Conservation (phyloP, 2,888 invertebrate genomes). For the Eumacrocentrus americanus region DNA sequence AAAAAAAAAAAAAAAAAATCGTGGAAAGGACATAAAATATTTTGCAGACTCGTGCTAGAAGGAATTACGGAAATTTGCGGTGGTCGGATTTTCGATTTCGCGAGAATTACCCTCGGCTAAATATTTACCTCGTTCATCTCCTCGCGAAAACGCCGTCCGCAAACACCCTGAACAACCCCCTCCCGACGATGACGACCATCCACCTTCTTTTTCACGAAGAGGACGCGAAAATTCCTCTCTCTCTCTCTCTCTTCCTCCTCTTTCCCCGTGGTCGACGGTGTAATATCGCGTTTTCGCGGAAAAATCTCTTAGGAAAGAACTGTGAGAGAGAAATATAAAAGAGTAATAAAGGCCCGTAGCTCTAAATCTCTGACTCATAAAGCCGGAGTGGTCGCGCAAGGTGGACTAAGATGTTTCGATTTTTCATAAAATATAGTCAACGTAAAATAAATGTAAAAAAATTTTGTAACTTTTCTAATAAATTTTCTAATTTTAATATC, state of each 20-base stretch:
- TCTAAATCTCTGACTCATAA: not conserved
- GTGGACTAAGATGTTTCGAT: not conserved
- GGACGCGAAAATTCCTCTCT: no score
- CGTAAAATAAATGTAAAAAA: no score
- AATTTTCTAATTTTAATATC: no score
- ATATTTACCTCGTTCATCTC: constrained; percentile 19
- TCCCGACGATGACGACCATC: no score
- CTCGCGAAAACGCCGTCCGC: no score
- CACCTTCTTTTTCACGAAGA: no score
- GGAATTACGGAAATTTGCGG: constrained; percentile 22
- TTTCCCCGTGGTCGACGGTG: not conserved
- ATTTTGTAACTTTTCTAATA: no score
- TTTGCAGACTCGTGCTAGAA: not conserved
- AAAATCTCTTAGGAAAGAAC: not conserved
- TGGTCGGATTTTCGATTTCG: constrained; percentile 14
- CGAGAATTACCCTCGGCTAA: constrained; percentile 7
- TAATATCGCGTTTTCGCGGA: not conserved
- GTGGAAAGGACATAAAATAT: constrained; percentile 10
- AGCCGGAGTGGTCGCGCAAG: not conserved
- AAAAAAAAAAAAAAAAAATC: not conserved
- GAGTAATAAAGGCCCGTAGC: not conserved
- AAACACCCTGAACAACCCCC: no score
- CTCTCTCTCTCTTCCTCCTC: not conserved
- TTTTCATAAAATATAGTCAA: not conserved
- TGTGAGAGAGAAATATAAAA: not conserved